A percentile compares a stretch with the other conserved stretches of the same genome.
Evolutionary conservation across 2,113 vertebrate species (phyloP).

Genomic region (Toxotes chatareus): DNA sequence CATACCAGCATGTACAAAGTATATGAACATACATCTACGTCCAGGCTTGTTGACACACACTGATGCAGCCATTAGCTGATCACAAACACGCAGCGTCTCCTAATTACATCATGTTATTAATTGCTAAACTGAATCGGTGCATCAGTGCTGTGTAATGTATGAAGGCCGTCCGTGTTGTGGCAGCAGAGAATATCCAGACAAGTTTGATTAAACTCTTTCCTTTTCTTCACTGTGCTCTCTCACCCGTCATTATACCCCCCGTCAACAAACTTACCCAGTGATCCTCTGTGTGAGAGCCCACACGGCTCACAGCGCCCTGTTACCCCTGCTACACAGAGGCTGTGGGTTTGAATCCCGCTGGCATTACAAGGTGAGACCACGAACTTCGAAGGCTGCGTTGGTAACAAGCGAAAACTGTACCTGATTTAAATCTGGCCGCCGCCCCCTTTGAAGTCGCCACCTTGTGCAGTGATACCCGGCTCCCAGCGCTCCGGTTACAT

Average conservation of each 20-base stretch:
- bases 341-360: neutral
- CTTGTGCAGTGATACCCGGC: too few species aligned
- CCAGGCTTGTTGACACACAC: neutral
- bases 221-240: neutral
- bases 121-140: neutral
- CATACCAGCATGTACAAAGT: neutral
- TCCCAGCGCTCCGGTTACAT: too few species aligned
- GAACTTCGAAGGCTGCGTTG: too few species aligned
- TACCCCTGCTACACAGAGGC: too few species aligned
- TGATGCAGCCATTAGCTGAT: conserved; percentile 1
- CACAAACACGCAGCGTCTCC: neutral
- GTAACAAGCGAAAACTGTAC: too few species aligned
- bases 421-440: too few species aligned
- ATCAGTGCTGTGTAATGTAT: neutral
- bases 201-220: neutral
- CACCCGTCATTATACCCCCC: too few species aligned
- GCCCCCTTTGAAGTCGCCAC: too few species aligned
- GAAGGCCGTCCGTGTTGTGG: neutral
- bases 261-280: too few species aligned
- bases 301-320: too few species aligned
- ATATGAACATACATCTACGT: neutral
- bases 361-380: too few species aligned
- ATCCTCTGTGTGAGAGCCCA: too few species aligned
- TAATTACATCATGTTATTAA: neutral
- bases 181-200: neutral